A percentile compares a stretch with the other conserved stretches of the same genome.
These are phyloP conservation scores for Brachypterus glaber DNA, from an alignment of 2,888 invertebrate species.

Conservation along the genomic window DNA sequence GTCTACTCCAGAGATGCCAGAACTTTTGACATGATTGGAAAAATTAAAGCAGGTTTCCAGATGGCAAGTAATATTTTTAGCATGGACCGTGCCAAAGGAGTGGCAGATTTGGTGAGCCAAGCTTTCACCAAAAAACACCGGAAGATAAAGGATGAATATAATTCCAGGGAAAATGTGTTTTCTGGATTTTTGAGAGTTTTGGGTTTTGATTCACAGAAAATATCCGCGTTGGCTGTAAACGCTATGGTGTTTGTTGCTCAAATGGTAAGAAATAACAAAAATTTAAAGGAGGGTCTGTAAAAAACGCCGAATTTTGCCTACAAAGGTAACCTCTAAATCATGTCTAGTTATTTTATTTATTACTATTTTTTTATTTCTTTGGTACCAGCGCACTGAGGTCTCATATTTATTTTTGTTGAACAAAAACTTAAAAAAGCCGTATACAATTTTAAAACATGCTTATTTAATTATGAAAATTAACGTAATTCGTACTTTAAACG, in stretches of 20 bases:
- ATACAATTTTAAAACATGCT: too few species aligned
- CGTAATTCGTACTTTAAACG: too few species aligned
- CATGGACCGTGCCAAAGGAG: slow-evolving; percentile 44
- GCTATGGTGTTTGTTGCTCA: slow-evolving; percentile 76
- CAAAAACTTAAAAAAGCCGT: too few species aligned
- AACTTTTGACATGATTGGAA: slow-evolving; percentile 24
- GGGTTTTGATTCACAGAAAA: slow-evolving; percentile 65
- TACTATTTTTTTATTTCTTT: too few species aligned
- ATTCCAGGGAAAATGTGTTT: slow-evolving; percentile 30
- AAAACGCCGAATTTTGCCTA: too few species aligned
- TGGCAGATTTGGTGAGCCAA: slow-evolving; percentile 51
- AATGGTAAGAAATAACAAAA: slow-evolving; percentile 59
- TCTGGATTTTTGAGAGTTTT: slow-evolving; percentile 56
- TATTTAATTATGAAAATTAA: too few species aligned
- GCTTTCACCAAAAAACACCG: slow-evolving; percentile 38
- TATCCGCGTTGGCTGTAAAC: slow-evolving; percentile 74
- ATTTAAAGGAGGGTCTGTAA: too few species aligned
- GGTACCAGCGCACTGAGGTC: too few species aligned
- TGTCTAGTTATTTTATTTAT: too few species aligned
- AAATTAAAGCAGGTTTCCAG: slow-evolving; percentile 43
- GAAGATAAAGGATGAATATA: slow-evolving; percentile 15
- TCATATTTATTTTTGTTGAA: too few species aligned
- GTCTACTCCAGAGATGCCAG: too few species aligned
- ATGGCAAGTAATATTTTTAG: slow-evolving; percentile 44
- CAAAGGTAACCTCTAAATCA: too few species aligned